Evolutionary conservation across 2,797 vertebrate species (phyloP).

Genomic region (Melanotaenia trifasciata): DNA sequence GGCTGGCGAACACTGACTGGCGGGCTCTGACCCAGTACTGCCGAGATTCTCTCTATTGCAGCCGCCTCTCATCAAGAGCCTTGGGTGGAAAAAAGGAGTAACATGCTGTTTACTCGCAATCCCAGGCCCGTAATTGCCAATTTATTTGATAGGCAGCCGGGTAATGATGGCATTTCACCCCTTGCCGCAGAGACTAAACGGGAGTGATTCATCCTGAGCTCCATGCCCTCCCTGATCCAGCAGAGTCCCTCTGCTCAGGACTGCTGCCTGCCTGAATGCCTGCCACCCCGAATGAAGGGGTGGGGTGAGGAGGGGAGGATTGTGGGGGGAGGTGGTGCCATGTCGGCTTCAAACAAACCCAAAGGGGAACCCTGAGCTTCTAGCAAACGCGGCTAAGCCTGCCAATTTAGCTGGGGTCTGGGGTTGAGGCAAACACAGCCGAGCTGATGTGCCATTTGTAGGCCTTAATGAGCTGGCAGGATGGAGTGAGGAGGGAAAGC

Average conservation of each 20-base stretch:
- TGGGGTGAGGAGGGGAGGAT: constrained; percentile 63
- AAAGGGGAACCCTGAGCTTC: constrained; percentile 89
- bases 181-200: constrained; percentile 94
- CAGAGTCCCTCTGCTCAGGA: constrained; percentile 89
- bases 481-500: constrained; percentile 62
- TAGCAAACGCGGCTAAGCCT: constrained; percentile 89
- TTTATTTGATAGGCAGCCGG: constrained; percentile 99
- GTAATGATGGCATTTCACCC: constrained; percentile 99
- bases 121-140: constrained; percentile 98
- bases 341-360: constrained; percentile 89
- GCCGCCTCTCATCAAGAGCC: constrained; percentile 87
- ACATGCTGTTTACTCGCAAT: constrained; percentile 97
- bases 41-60: constrained; percentile 81
- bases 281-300: constrained; percentile 83
- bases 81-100: constrained; percentile 82
- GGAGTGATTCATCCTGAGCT: constrained; percentile 90
- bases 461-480: constrained; percentile 93
- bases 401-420: constrained; percentile 90
- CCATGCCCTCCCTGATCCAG: constrained; percentile 90
- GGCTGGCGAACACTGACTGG: constrained; percentile 79
- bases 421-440: constrained; percentile 84
- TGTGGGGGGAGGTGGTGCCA: constrained; percentile 54
- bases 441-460: constrained; percentile 90
- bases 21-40: constrained; percentile 86
- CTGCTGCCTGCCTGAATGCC: constrained; percentile 85